Evolutionary conservation across 2,888 invertebrate species (phyloP).

Genomic region (Villa cingulata): DNA sequence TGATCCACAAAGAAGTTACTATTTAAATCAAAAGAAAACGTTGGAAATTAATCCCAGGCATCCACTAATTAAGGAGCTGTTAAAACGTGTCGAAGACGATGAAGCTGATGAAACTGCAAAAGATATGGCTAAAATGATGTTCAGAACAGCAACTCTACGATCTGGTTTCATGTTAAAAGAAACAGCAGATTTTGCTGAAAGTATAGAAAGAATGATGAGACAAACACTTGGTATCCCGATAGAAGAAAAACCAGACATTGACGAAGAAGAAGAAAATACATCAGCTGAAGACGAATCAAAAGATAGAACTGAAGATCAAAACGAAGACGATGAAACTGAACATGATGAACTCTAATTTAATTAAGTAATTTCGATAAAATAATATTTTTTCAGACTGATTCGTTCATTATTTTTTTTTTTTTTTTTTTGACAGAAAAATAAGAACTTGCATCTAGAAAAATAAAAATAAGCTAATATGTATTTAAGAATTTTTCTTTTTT

Average conservation of each 20-base stretch:
- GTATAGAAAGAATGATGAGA: conserved; percentile 82
- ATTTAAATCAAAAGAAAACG: conserved; percentile 88
- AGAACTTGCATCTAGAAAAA: too few relatives aligned
- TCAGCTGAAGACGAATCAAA: conserved; percentile 35
- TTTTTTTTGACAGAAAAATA: too few relatives aligned
- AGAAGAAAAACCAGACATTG: conserved; percentile 48
- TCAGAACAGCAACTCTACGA: conserved; percentile 79
- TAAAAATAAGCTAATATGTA: too few relatives aligned
- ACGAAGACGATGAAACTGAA: conserved; percentile 34
- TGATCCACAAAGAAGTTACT: conserved; percentile 76
- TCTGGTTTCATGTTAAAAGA: conserved; percentile 89
- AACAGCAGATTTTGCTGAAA: conserved; percentile 74
- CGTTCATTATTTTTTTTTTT: background rate
- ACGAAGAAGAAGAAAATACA: conserved; percentile 34
- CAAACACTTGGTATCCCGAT: conserved; percentile 61
- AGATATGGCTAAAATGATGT: conserved; percentile 78
- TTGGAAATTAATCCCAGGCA: conserved; percentile 96
- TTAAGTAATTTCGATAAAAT: too few relatives aligned
- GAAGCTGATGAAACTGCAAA: conserved; percentile 63
- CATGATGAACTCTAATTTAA: conserved; percentile 47
- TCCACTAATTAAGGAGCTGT: conserved; percentile 83
- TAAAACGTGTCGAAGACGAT: conserved; percentile 67
- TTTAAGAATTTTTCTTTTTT: too few relatives aligned
- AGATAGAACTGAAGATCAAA: conserved; percentile 34
- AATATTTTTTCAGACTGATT: conserved; percentile 8